Evolutionary conservation across 2,888 invertebrate genomes (phyloP).

Genomic region (Stegana nigrithorax): DNA sequence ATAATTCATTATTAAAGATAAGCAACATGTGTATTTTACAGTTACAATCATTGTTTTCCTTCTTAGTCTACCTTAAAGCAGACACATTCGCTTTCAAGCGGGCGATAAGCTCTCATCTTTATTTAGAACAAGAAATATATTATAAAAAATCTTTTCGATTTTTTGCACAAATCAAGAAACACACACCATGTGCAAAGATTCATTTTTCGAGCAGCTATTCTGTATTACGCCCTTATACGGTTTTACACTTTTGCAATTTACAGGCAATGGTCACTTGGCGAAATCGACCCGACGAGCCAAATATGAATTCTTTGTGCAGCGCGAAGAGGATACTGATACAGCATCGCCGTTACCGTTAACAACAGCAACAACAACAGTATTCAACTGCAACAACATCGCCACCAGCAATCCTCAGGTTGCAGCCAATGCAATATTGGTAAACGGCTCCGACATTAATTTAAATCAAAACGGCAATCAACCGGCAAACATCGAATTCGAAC

Average conservation of each 20-base stretch:
- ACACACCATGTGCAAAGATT: conserved; percentile 23
- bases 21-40: conserved; percentile 3
- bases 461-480: conserved; percentile 27
- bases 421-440: too few relatives aligned
- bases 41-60: background rate
- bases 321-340: background rate
- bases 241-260: conserved; percentile 42
- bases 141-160: too few relatives aligned
- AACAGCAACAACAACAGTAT: conserved; percentile 14
- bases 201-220: conserved; percentile 31
- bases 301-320: conserved; percentile 32
- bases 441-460: too few relatives aligned
- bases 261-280: conserved; percentile 51
- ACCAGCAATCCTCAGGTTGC: conserved; percentile 8
- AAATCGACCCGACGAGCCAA: conserved; percentile 30
- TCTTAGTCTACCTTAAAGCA: background rate
- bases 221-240: conserved; percentile 42
- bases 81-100: background rate
- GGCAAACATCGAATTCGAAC: conserved; percentile 43
- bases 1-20: too few relatives aligned
- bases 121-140: background rate
- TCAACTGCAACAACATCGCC: background rate
- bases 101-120: background rate
- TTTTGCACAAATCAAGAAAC: background rate
- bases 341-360: background rate